These are phyloP conservation scores for Thalassophryne amazonica DNA, from an alignment of 2,797 vertebrate species.

Conservation along the genomic window DNA sequence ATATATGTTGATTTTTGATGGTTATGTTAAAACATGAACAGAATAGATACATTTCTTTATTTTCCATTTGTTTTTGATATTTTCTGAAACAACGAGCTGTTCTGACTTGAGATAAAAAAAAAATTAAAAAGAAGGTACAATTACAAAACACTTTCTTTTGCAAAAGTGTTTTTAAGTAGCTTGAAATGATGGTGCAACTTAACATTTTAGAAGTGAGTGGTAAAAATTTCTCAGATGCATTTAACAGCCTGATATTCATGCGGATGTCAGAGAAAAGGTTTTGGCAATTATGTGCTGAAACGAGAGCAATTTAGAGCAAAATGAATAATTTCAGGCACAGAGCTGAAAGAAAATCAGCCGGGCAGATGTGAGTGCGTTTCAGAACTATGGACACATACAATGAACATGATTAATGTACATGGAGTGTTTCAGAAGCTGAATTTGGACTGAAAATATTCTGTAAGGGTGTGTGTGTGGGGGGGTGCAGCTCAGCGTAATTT, in stretches of 20 bases:
- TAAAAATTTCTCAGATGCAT: slow-evolving; percentile 1
- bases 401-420: too few species aligned
- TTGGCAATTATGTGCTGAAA: slow-evolving; percentile 34
- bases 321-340: slow-evolving; percentile 32
- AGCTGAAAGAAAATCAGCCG: slow-evolving; percentile 12
- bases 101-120: too few species aligned
- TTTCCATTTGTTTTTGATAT: too few species aligned
- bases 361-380: neutral
- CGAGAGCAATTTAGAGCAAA: slow-evolving; percentile 54
- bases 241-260: slow-evolving; percentile 13
- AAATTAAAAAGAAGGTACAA: neutral
- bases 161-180: neutral
- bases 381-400: neutral
- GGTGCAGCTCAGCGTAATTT: too few species aligned
- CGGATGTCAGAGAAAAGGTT: slow-evolving; percentile 4
- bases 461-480: too few species aligned
- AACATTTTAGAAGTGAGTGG: neutral
- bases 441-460: too few species aligned
- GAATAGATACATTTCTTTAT: too few species aligned
- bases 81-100: too few species aligned
- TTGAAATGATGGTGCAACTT: neutral
- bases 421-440: neutral
- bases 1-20: too few species aligned
- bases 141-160: neutral
- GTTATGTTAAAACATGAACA: too few species aligned